Conservation (phyloP, 2,888 invertebrate genomes). For the Lasiommata megera region DNA sequence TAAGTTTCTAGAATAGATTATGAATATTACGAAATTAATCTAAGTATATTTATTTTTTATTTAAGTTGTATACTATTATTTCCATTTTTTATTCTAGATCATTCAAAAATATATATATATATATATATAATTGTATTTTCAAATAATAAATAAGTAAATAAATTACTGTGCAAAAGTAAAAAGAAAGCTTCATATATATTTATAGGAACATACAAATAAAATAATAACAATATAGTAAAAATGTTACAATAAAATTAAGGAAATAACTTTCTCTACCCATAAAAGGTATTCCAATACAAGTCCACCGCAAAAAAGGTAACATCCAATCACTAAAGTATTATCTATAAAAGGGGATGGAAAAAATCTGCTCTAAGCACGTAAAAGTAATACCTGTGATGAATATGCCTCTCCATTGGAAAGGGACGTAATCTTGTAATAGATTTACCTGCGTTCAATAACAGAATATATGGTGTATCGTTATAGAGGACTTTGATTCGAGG, state of each 20-base stretch:
- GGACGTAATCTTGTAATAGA: slow-evolving; percentile 35
- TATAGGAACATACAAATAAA: background rate
- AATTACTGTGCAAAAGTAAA: too few species aligned
- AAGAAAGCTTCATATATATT: background rate
- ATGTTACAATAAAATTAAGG: background rate
- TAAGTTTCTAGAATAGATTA: too few species aligned
- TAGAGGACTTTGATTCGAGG: slow-evolving; percentile 18
- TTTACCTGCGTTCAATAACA: slow-evolving; percentile 33
- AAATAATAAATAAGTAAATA: too few species aligned
- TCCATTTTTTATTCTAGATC: too few species aligned
- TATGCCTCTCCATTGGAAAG: slow-evolving; percentile 27
- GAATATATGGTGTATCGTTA: slow-evolving; percentile 28
- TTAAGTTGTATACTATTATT: too few species aligned
- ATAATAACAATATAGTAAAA: slow-evolving; percentile 1
- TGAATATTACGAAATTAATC: too few species aligned
- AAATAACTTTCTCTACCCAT: slow-evolving; percentile 1
- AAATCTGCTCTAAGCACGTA: slow-evolving; percentile 24
- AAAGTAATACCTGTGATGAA: slow-evolving; percentile 31
- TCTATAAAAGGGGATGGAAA: slow-evolving; percentile 20
- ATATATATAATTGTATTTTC: too few species aligned
- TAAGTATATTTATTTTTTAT: too few species aligned
- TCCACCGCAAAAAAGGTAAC: slow-evolving; percentile 16
- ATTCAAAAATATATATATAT: too few species aligned
- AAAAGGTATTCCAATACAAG: slow-evolving; percentile 18
- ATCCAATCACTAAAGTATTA: slow-evolving; percentile 21